Evolutionary conservation across 1,140 invertebrate genomes (phyloP), one percentile per base, ranked within the genome.

Genomic region (Papilio dardanus): DNA sequence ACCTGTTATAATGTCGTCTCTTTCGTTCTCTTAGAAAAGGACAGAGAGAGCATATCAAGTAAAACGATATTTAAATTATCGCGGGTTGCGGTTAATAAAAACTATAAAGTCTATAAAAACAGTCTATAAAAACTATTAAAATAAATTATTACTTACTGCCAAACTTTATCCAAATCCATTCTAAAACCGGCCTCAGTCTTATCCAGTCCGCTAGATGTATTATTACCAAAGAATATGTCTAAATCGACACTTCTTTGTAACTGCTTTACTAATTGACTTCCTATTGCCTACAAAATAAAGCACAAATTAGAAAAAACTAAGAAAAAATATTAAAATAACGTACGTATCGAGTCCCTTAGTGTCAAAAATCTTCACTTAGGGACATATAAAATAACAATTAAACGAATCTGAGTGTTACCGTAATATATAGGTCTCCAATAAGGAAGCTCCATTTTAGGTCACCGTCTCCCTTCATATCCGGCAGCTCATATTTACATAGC

Each of bases 401-500:
- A 37, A 65, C 69, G 33, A 54, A 7, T 16, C 24, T 5, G 4
- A 37, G 35, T 37, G 12, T 42, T 42, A 93, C 92, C 84, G 86
- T 85, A 75, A 94, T 91, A 74, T 88, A 93, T 1, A 93, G 75
- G 77, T 94, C 89, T 28, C 88, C 89, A 5, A 88, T 35, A 1
- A 92, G 65, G 78, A 94, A 93, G 76, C 91, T 94, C 93, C 93
- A 94, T 30, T 92, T 92, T 0, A 94, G 77, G 75, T 94, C 87
- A 0, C 90, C 88, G 12, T 91, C 84, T 1, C 93, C 93, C 42
- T 87, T 85, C 83, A 94, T 89, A 12, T 92, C 86, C 0, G 92
- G 92, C 33, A 93, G 31, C 31, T 92, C 89, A 67, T 93, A 93
- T 54, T 90, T 89, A 71, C 90, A 91, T 4, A 92, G 73, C 12